Conservation (phyloP, 2,888 invertebrate species). For the Sthenelais limicola region DNA sequence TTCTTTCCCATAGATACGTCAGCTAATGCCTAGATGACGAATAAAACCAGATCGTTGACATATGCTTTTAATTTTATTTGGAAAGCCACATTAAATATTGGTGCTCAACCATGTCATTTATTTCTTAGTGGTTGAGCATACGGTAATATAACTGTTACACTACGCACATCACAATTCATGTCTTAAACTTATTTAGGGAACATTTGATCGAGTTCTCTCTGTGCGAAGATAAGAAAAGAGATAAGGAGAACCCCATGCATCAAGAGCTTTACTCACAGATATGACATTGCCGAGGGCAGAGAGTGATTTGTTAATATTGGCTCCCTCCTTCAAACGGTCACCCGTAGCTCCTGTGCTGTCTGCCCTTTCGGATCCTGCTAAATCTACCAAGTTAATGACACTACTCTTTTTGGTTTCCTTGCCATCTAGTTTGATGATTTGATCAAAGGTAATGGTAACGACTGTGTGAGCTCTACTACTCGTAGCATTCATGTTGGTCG, state of each 20-base stretch:
- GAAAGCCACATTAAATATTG: too few species aligned
- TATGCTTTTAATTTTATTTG: too few species aligned
- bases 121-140: too few species aligned
- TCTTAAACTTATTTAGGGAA: too few species aligned
- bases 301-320: slow-evolving; percentile 72
- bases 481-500: slow-evolving; percentile 73
- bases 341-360: slow-evolving; percentile 73
- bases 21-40: slow-evolving; percentile 67
- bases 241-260: too few species aligned
- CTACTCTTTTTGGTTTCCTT: slow-evolving; percentile 71
- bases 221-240: too few species aligned
- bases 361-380: slow-evolving; percentile 73
- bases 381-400: slow-evolving; percentile 72
- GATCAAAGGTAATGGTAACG: slow-evolving; percentile 72
- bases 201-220: too few species aligned
- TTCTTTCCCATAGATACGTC: slow-evolving; percentile 71
- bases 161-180: too few species aligned
- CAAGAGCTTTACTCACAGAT: slow-evolving; percentile 70
- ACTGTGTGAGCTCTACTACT: slow-evolving; percentile 73
- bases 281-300: slow-evolving; percentile 73
- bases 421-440: slow-evolving; percentile 68
- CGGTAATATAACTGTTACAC: too few species aligned
- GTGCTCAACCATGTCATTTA: too few species aligned
- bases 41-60: not conserved
- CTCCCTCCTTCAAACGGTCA: slow-evolving; percentile 72